Evolutionary conservation across 2,888 invertebrate genomes (phyloP), one percentile per base, ranked within the genome.

Genomic region (Athrips mouffetella): DNA sequence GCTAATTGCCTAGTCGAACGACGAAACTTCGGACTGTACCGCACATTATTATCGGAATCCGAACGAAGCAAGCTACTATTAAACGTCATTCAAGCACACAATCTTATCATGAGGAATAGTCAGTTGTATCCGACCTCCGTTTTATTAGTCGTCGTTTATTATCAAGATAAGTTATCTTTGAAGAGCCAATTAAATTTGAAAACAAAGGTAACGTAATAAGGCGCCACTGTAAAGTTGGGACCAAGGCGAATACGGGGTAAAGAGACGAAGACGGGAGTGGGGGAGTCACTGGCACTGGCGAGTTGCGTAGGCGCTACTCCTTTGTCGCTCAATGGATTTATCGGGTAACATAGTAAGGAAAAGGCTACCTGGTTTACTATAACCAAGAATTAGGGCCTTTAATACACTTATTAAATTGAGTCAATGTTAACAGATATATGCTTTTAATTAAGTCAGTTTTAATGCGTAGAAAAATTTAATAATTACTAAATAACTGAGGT

Each of bases 181-280:
- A 84, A 82, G 76, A 82, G 80, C 87, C 87, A 88, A 88, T 88
- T 88, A 88, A 87, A 88, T 85, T 86, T 87, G 80, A 86, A 87
- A 86, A 87, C 87, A 87, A 88, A 86, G 86, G 85, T 85, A 87
- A 82, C 84, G 83, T 84, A 85, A 85, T 86, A 86, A 86, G 82
- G 87, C 85, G 85, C 82, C 82, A 83, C 71, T 71, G 73, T 74
- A 71, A 73, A 72, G 66, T 67, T 62, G 66, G 41, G 63, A 44
- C 55, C 51, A 33, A 45, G 58, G 51, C 54, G 54, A 52, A 55
- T 50, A 53, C 40, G 53, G 49, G 55, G 40, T 58, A 53, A 50
- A 57, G 52, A 52, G 44, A 52, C 49, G 54, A 54, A 51, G 54
- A 54, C 56, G 52, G 59, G 60, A 57, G 63, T 59, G 65, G 58